These are phyloP conservation scores for Pollimyrus isidori DNA, from an alignment of 2,113 vertebrate genomes.

Conservation along the genomic window DNA sequence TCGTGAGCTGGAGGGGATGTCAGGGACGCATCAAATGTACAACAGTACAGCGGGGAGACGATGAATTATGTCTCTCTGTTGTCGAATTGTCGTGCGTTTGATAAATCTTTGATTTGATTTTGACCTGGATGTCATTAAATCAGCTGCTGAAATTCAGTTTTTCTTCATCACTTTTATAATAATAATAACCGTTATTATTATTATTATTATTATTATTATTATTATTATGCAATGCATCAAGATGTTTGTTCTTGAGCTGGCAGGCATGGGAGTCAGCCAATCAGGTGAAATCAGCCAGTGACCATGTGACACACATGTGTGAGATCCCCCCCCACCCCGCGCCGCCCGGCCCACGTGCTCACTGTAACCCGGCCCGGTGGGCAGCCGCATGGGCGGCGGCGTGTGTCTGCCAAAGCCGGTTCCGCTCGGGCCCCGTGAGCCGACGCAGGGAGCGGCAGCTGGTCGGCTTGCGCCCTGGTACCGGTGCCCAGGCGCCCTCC, in stretches of 20 bases:
- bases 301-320: neutral
- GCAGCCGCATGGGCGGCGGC: neutral
- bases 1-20: neutral
- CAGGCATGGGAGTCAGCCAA: neutral
- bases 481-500: too few species aligned
- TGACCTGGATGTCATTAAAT: neutral
- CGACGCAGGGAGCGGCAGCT: too few species aligned
- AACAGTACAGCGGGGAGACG: neutral
- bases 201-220: neutral
- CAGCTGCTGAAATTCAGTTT: neutral
- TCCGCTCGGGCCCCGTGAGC: neutral
- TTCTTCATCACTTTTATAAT: neutral
- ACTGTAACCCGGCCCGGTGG: neutral
- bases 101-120: neutral
- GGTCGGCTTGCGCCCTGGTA: too few species aligned
- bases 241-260: neutral
- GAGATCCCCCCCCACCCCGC: too few species aligned
- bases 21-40: neutral
- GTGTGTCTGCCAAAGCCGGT: neutral
- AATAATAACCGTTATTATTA: neutral
- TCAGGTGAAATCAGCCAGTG: neutral
- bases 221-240: neutral
- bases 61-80: neutral
- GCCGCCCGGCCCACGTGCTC: neutral
- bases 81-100: neutral